Percentiles rank a stretch among this genome's conserved stretches.
phyloP scores from a whole-genome alignment of 1,140 invertebrate genomes.

The Tenebrio molitor region DNA sequence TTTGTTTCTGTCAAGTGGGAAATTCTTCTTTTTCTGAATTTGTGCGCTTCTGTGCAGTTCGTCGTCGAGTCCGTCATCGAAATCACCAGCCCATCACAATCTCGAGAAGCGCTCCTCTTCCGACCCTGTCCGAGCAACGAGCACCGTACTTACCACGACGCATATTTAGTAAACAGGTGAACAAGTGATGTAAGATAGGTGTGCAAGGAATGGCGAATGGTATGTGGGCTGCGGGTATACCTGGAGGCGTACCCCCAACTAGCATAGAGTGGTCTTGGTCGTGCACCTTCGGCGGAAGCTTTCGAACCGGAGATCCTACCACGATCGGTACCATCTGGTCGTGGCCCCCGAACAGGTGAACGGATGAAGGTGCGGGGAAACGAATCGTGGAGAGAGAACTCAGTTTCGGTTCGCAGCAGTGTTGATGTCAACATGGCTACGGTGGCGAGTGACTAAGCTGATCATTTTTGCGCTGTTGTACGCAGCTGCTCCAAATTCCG shows the following conservation, averaged over 20 bases:
- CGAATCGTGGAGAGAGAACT: slow-evolving; percentile 47
- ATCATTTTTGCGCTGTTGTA: slow-evolving; percentile 44
- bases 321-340: neutral
- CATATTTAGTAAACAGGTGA: slow-evolving; percentile 40
- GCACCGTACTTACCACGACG: slow-evolving; percentile 4
- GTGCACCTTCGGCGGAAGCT: slow-evolving; percentile 17
- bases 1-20: too few relatives aligned
- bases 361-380: slow-evolving; percentile 48
- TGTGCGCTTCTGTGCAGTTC: too few relatives aligned
- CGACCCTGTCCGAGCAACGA: neutral
- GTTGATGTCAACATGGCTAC: slow-evolving; percentile 58
- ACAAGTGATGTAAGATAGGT: slow-evolving; percentile 40
- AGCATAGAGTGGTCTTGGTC: neutral
- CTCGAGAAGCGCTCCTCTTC: too few relatives aligned
- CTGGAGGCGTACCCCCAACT: slow-evolving; percentile 28
- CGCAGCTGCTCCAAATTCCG: slow-evolving; percentile 20
- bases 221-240: slow-evolving; percentile 43
- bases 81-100: too few relatives aligned
- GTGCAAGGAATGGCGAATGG: slow-evolving; percentile 30
- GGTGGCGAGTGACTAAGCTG: slow-evolving; percentile 46
- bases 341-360: slow-evolving; percentile 54
- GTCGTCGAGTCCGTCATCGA: too few relatives aligned
- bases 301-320: neutral
- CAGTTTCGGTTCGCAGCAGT: slow-evolving; percentile 50
- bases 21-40: too few relatives aligned